Base-by-base conservation (phyloP, 2,113 vertebrate genomes). In the Ophiodon elongatus region DNA sequence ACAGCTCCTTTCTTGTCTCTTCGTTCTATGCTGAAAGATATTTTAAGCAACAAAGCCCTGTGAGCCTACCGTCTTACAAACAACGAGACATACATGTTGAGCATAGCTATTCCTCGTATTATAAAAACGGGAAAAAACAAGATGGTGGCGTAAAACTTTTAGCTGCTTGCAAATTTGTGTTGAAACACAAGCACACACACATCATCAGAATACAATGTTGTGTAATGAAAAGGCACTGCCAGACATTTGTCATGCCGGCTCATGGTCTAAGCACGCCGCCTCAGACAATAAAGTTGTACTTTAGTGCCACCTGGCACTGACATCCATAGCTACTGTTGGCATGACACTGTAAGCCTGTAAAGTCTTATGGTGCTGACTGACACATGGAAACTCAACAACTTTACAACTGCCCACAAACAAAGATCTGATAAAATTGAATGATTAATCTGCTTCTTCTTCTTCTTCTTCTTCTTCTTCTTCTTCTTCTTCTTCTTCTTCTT, bases 1-100 rank as follows among this genome's bases (percentile, higher is more conserved):
- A 73, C 74, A 91, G 43, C 69, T 83, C 83, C 79, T 82, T 85
- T 86, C 66, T 80, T 73, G 79, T 81, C 83, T 81, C 63, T 89
- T 77, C 45, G 8, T 76, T 87, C 79, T 84, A 60, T 83, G 73
- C 82, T 82, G 76, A 54, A 59, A 62, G 73, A 73, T 93, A 95
- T 95, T 94, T 94, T 92, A 92, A 92, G 92, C 77, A 86, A 91
- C 90, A 93, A 86, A 88, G 81, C 63, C 79, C 50, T 74, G 71
- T 73, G 68, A 84, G 87, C 85, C 77, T 64, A 67, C 79, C 81
- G 78, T 80, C 76, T 85, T 79, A 80, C 79, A 76, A 63, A 47
- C 73, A 85, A 56, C 56, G 59, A 74, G 64, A 74, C 45, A 60
- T 52, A 76, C 33, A 69, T 43, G 47, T 19, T 78, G n/a, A 78